Evolutionary conservation across 2,888 invertebrate genomes (phyloP).

Genomic region (Thymelicus sylvestris): DNA sequence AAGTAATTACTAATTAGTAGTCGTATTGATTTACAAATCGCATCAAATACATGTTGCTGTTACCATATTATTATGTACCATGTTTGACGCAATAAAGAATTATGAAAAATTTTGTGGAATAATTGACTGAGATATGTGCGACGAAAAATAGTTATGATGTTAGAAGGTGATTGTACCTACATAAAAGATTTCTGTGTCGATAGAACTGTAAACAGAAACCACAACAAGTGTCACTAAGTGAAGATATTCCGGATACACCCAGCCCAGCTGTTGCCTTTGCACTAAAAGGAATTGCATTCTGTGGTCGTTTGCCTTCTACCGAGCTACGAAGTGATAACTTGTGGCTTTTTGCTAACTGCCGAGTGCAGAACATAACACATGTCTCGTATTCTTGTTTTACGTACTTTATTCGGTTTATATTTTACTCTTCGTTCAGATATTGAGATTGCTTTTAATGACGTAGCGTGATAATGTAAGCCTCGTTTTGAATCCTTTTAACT

Average conservation of each 20-base stretch:
- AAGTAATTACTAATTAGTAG: no score
- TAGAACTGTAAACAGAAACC: slow-evolving; percentile 8
- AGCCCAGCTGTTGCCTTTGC: slow-evolving; percentile 31
- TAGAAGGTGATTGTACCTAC: neutral
- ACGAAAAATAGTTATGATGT: neutral
- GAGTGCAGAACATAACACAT: neutral
- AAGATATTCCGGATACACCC: slow-evolving; percentile 20
- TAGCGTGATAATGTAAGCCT: neutral
- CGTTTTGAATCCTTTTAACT: no score
- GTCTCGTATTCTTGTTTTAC: neutral
- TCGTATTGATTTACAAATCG: no score
- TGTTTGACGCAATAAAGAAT: no score
- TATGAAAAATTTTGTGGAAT: no score
- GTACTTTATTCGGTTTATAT: neutral
- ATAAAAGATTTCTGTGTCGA: neutral
- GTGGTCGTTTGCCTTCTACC: slow-evolving; percentile 26
- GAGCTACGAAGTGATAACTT: slow-evolving; percentile 30
- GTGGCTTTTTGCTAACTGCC: slow-evolving; percentile 12
- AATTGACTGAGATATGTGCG: no score
- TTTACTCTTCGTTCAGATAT: neutral
- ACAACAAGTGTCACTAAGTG: slow-evolving; percentile 23
- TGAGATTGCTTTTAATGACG: neutral
- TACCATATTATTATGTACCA: no score
- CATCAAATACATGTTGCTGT: no score
- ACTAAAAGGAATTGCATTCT: slow-evolving; percentile 20